Conservation (phyloP, 92 coral and sea anemone species). For the Actinernus sp. region DNA sequence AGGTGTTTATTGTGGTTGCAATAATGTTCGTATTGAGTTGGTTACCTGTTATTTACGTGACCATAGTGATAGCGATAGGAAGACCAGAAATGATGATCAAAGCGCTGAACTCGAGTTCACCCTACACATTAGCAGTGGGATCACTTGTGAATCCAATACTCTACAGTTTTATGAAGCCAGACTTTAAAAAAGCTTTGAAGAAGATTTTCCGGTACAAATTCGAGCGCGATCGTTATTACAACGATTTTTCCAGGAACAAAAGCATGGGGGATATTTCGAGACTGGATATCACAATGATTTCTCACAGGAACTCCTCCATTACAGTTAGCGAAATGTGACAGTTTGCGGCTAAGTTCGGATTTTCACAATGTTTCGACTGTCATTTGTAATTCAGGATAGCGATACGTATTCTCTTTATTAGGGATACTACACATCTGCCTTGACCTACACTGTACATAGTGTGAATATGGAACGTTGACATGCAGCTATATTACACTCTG, state of each 20-base stretch:
- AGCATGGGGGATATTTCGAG: not conserved
- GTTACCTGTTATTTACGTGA: constrained; percentile 50
- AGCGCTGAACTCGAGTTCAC: constrained; percentile 10
- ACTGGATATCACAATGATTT: not conserved
- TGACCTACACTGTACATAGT: no score
- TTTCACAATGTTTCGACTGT: no score
- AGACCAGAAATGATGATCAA: constrained; percentile 36
- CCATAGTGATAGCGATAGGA: constrained; percentile 36
- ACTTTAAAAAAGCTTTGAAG: constrained; percentile 24
- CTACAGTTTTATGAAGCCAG: constrained; percentile 48
- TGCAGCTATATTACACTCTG: no score
- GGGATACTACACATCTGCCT: no score
- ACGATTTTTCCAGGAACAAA: not conserved
- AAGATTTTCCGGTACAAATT: not conserved
- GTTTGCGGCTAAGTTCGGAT: no score
- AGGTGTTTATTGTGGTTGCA: constrained; percentile 47
- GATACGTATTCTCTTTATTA: no score
- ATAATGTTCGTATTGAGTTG: constrained; percentile 54
- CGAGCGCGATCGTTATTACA: not conserved
- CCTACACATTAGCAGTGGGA: constrained; percentile 39
- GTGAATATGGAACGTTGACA: no score
- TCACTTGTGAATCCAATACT: constrained; percentile 46
- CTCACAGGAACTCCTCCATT: not conserved
- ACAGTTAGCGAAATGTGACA: constrained; percentile 1
- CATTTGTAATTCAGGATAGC: no score